Evolutionary conservation across 2,888 invertebrate species (phyloP).

Genomic region (Diaprepes abbreviatus): DNA sequence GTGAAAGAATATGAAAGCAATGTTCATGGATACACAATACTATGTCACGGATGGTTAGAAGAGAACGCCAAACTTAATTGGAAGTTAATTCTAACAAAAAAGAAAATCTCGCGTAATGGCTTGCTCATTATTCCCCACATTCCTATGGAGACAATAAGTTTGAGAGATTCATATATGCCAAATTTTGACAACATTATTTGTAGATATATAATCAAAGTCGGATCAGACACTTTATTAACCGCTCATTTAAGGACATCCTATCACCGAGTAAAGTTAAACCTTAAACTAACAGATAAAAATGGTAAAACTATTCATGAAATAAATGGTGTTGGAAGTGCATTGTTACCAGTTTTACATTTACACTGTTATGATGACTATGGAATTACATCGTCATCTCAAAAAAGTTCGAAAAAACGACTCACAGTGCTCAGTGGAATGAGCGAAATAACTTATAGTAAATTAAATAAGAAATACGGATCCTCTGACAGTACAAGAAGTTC

Average conservation of each 20-base stretch:
- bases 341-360: conserved; percentile 44
- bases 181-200: conserved; percentile 49
- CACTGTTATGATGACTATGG: neutral
- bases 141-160: conserved; percentile 12
- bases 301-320: conserved; percentile 39
- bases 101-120: conserved; percentile 41
- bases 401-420: neutral
- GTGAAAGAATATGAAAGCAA: conserved; percentile 57
- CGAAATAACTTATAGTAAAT: conserved; percentile 27
- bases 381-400: neutral
- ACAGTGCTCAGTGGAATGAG: neutral
- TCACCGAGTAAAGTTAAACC: conserved; percentile 40
- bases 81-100: conserved; percentile 54
- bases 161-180: conserved; percentile 52
- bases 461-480: conserved; percentile 3
- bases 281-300: conserved; percentile 50
- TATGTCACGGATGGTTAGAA: conserved; percentile 61
- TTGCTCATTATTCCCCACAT: conserved; percentile 31
- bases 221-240: conserved; percentile 39
- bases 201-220: conserved; percentile 39
- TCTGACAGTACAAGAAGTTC: neutral
- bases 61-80: conserved; percentile 50
- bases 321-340: conserved; percentile 37
- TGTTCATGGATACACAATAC: conserved; percentile 61
- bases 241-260: conserved; percentile 48